Evolutionary conservation across 2,113 vertebrate species (phyloP), one percentile per base, ranked within the genome.

Genomic region (Aptenodytes forsteri): DNA sequence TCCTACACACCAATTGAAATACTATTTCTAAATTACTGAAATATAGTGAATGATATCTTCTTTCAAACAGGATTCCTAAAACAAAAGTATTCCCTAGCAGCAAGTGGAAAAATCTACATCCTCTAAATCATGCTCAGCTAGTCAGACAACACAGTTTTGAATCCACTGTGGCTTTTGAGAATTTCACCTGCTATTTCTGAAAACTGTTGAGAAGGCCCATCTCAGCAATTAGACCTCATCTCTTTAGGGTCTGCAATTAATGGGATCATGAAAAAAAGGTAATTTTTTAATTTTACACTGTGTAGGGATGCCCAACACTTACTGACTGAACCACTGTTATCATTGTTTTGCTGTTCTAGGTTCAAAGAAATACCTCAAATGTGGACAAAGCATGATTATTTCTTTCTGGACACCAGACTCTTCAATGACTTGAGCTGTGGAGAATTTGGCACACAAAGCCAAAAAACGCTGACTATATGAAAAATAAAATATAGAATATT

Each of bases 21-120:
- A 77, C 77, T 72, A 84, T 52, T 93, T 72, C 93, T 81, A 87
- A 87, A 90, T 62, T 77, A 38, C 17, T 81, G 52, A 87, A 87
- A 62, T 52, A 76, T 71, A 22, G 52, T 38, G 54, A 84, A 77
- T 36, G 9, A 40, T 64, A 52, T 16, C 17, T 55, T 42, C 22
- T 83, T 80, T 58, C 40, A 90, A 72, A 76, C 5, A 67, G 29
- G 23, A 67, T 58, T 67, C 64, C 25, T 67, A 54, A 92, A 87
- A 11, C 22, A 67, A 87, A 66, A 84, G 59, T 58, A 54, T 7
- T 62, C 7, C 9, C 34, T 14, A 84, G 44, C 26, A 84, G 38
- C 9, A 72, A 34, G 15, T 59, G 36, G 47, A 42, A 85, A 84
- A 62, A 73, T 22, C 49, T 82, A 50, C 49, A 50, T 55, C 25